A percentile compares a stretch with the other conserved stretches of the same genome.
These are phyloP conservation scores for Tethya wilhelma DNA, from an alignment of 37 sponge, comb jelly and placozoan species.

Conservation along the genomic window DNA sequence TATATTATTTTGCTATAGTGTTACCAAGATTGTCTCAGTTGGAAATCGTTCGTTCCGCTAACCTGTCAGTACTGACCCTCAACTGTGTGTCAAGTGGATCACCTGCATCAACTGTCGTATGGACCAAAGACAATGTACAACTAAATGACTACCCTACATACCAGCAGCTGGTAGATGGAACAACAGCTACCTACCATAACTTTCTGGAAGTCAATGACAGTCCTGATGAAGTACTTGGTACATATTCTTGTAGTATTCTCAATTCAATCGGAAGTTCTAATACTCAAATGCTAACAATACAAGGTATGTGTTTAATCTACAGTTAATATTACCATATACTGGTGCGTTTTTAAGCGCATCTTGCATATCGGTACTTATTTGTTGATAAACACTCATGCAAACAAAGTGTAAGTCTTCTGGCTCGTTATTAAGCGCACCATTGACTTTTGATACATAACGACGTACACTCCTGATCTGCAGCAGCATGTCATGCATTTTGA, in stretches of 20 bases:
- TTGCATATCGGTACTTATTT: too few species aligned
- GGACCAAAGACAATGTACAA: conserved; percentile 2
- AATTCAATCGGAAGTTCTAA: conserved; percentile 5
- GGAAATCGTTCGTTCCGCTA: too few species aligned
- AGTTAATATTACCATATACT: too few species aligned
- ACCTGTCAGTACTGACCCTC: conserved; percentile 4
- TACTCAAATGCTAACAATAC: background rate
- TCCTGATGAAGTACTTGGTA: conserved; percentile 1
- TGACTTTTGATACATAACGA: too few species aligned
- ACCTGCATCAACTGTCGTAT: conserved; percentile 23
- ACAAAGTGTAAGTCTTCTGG: too few species aligned
- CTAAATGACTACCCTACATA: background rate
- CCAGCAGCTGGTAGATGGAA: conserved; percentile 9
- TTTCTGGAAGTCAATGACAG: background rate
- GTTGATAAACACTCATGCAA: too few species aligned
- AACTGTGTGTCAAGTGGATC: conserved; percentile 18
- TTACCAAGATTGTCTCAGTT: too few species aligned
- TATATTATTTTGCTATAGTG: too few species aligned
- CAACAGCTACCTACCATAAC: conserved; percentile 3
- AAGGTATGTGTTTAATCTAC: background rate
- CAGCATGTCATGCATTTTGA: too few species aligned
- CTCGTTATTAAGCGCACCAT: too few species aligned
- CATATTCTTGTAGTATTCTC: conserved; percentile 13
- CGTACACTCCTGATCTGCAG: too few species aligned
- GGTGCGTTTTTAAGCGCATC: too few species aligned